Conservation (phyloP, 2,888 invertebrate species). For the Drosophila meridiana region DNA sequence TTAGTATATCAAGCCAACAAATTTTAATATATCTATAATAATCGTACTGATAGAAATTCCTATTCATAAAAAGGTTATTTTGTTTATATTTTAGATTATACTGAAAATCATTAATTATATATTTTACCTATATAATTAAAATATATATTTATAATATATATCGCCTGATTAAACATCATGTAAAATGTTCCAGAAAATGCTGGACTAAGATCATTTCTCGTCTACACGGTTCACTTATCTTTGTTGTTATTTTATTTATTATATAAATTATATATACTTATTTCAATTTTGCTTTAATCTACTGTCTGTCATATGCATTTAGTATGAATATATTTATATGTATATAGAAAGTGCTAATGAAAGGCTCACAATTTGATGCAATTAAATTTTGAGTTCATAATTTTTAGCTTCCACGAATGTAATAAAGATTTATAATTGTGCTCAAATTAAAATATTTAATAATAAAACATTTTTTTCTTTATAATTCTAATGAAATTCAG, state of each 20-base stretch:
- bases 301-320: not conserved
- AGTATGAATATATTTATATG: not conserved
- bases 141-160: not conserved
- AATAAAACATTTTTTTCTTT: no score
- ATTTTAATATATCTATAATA: no score
- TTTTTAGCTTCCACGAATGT: not conserved
- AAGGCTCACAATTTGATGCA: not conserved
- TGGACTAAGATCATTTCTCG: not conserved
- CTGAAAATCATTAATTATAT: not conserved
- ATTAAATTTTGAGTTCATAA: not conserved
- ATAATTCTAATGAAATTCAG: not conserved
- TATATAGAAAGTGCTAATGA: conserved; percentile 1
- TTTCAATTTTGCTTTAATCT: not conserved
- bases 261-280: not conserved
- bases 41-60: no score
- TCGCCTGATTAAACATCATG: not conserved
- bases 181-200: not conserved
- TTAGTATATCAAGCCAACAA: no score
- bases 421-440: not conserved
- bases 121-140: not conserved
- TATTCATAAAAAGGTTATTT: not conserved
- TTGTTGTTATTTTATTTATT: not conserved
- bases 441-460: not conserved
- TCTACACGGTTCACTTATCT: not conserved
- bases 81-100: not conserved